Conservation (phyloP, 2,888 invertebrate genomes). For the Lithosia quadra region DNA sequence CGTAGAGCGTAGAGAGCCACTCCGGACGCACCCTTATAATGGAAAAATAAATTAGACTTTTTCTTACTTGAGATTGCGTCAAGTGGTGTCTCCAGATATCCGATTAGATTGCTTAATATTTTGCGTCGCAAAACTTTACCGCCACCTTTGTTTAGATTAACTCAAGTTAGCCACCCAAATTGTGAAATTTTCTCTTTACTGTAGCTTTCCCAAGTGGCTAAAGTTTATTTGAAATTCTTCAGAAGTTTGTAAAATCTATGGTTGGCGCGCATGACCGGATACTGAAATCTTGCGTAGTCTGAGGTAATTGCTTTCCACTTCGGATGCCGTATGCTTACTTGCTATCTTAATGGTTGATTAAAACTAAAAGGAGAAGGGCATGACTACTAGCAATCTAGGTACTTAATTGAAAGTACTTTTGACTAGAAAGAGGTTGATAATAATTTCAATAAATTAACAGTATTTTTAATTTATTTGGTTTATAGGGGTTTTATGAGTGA, state of each 20-base stretch:
- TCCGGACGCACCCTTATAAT: no score
- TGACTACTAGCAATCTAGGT: no score
- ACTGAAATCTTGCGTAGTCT: background rate
- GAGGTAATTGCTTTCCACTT: background rate
- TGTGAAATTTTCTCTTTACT: background rate
- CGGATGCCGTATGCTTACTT: background rate
- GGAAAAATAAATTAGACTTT: background rate
- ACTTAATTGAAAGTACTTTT: no score
- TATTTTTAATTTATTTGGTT: no score
- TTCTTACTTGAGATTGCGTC: background rate
- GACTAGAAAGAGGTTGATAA: no score
- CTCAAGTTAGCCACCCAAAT: background rate
- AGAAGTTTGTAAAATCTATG: background rate
- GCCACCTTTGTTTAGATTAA: background rate
- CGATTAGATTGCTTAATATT: background rate
- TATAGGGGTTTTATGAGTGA: no score
- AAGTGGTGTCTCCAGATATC: background rate
- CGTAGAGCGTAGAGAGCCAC: no score
- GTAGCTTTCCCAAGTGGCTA: background rate
- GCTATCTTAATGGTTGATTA: background rate
- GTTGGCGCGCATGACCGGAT: background rate
- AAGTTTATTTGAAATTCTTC: background rate
- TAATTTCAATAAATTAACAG: no score
- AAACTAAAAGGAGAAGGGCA: no score
- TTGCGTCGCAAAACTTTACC: background rate